Evolutionary conservation across 2,888 invertebrate species (phyloP).

Genomic region (Elmis aenea): DNA sequence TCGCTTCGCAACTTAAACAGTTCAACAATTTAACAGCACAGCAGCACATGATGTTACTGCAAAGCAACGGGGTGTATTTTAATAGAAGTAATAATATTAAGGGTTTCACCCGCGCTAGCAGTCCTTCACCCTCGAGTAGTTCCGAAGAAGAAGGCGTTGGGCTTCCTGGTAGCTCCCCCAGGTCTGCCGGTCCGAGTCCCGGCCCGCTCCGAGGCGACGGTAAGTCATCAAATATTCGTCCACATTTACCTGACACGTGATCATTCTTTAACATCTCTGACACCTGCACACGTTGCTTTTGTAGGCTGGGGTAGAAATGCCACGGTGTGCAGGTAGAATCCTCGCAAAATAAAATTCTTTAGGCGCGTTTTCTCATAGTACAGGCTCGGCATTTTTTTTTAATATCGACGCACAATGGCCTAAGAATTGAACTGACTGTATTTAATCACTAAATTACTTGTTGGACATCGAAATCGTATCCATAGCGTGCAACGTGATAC

Average conservation of each 20-base stretch:
- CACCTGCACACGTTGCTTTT: constrained; percentile 34
- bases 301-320: constrained; percentile 14
- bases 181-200: constrained; percentile 42
- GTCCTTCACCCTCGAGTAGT: constrained; percentile 45
- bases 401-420: too few species aligned
- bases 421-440: too few species aligned
- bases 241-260: constrained; percentile 31
- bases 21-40: constrained; percentile 37
- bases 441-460: too few species aligned
- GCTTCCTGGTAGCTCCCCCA: constrained; percentile 38
- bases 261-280: constrained; percentile 33
- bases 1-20: constrained; percentile 43
- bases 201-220: constrained; percentile 44
- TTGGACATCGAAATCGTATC: too few species aligned
- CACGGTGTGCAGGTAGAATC: constrained; percentile 34
- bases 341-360: constrained; percentile 17
- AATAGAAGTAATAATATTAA: constrained; percentile 41
- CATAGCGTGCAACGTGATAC: too few species aligned
- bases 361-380: constrained; percentile 14
- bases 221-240: constrained; percentile 30
- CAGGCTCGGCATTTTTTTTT: too few species aligned
- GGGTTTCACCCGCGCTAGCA: constrained; percentile 40
- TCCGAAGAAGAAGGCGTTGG: constrained; percentile 49
- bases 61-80: constrained; percentile 44
- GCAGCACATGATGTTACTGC: constrained; percentile 45